Evolutionary conservation across 2,797 vertebrate species (phyloP).

Genomic region (Leptodactylus fallax): DNA sequence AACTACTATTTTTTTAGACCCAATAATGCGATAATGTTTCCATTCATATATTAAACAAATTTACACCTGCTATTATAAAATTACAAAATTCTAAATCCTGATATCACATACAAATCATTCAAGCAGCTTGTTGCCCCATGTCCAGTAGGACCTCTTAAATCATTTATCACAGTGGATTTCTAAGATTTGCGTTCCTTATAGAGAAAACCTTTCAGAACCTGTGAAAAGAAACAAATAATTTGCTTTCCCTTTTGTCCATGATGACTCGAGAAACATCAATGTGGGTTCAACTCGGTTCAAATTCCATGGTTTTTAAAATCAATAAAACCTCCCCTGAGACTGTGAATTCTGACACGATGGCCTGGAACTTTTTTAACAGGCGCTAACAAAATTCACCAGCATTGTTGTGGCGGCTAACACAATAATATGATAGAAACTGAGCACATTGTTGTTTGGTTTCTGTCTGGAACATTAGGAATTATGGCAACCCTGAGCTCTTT

Average conservation of each 20-base stretch:
- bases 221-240: conserved; percentile 28
- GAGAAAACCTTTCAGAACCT: not conserved
- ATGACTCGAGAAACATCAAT: conserved; percentile 44
- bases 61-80: not conserved
- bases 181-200: not conserved
- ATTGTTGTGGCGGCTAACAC: not conserved
- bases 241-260: conserved; percentile 18
- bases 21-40: too few species aligned
- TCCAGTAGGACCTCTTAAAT: not conserved
- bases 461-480: conserved; percentile 10
- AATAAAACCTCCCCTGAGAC: conserved; percentile 39
- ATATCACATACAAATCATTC: too few species aligned
- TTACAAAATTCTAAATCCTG: too few species aligned
- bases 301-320: conserved; percentile 45
- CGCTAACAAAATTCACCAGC: conserved; percentile 9
- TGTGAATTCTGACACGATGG: conserved; percentile 6
- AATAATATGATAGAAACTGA: not conserved
- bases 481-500: not conserved
- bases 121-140: not conserved
- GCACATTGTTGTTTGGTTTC: not conserved
- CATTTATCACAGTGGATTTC: not conserved
- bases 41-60: too few species aligned
- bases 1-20: too few species aligned
- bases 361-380: conserved; percentile 26
- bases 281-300: conserved; percentile 44